phyloP scores from a whole-genome alignment of 2,797 vertebrate genomes.

The Nannoperca obscura region DNA sequence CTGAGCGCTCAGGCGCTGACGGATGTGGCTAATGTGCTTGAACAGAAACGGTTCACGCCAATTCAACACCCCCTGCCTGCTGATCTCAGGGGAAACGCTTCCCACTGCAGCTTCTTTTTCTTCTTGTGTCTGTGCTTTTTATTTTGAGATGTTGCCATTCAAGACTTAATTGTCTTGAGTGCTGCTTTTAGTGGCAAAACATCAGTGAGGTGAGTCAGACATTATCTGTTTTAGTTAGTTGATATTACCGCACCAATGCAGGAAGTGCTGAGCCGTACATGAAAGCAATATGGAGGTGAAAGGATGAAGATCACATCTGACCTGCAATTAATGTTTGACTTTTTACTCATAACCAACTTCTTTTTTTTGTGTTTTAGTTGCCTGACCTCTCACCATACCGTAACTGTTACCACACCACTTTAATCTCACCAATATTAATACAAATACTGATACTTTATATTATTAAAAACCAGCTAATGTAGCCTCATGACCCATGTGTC shows the following conservation, averaged over 20 bases:
- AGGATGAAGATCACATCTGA: not conserved
- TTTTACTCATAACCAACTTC: not conserved
- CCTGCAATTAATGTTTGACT: not conserved
- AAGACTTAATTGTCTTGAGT: conserved; percentile 39
- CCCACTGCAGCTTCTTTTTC: conserved; percentile 14
- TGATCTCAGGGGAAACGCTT: conserved; percentile 61
- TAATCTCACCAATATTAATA: not conserved
- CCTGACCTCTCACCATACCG: not conserved
- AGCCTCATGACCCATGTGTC: no score
- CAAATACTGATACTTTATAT: not conserved
- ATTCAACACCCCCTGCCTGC: conserved; percentile 52
- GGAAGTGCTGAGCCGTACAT: no score
- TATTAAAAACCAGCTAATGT: not conserved
- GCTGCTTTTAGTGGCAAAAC: not conserved
- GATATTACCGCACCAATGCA: no score
- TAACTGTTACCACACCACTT: not conserved
- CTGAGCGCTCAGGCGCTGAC: conserved; percentile 66
- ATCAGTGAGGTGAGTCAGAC: not conserved
- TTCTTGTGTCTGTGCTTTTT: conserved; percentile 15
- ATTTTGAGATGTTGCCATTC: not conserved
- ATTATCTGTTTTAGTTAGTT: not conserved
- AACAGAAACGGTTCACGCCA: conserved; percentile 44
- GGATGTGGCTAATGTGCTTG: conserved; percentile 62
- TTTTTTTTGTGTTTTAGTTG: not conserved
- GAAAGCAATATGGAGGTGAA: not conserved